Conservation (phyloP, 2,113 vertebrate species). For the Noctilio leporinus region DNA sequence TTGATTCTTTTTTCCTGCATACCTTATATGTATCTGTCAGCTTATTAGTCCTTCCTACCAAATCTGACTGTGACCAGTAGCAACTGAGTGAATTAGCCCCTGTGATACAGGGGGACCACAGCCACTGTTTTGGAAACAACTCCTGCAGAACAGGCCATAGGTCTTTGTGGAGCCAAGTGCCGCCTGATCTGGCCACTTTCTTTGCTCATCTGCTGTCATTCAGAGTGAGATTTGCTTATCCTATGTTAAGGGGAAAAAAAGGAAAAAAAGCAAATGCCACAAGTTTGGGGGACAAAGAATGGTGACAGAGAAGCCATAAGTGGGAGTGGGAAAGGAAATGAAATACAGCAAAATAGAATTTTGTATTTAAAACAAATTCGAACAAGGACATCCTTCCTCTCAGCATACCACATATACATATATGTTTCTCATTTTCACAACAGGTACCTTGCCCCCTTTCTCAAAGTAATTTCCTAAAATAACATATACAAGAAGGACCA, state of each 20-base stretch:
- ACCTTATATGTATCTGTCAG: not conserved
- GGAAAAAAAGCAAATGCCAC: not conserved
- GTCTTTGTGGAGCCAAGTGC: not conserved
- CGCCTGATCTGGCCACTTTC: not conserved
- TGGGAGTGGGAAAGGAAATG: not conserved
- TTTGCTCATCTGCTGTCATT: not conserved
- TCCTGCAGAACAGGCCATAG: not conserved
- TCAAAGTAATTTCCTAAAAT: not conserved
- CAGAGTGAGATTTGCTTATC: not conserved
- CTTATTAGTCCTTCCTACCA: not conserved
- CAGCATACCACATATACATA: not conserved
- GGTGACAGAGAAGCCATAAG: not conserved
- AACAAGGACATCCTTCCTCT: not conserved
- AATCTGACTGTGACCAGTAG: not conserved
- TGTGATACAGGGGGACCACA: accelerated
- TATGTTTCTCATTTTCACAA: not conserved
- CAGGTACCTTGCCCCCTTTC: not conserved
- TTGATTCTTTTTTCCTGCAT: not conserved
- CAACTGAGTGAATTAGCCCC: not conserved
- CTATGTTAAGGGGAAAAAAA: not conserved
- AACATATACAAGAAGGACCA: not conserved
- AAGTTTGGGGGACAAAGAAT: not conserved
- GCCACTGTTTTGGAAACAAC: not conserved
- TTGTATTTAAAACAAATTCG: not conserved
- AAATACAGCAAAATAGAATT: not conserved